phyloP scores from a whole-genome alignment of 2,797 vertebrate species.

The Sebastes trivittatus region DNA sequence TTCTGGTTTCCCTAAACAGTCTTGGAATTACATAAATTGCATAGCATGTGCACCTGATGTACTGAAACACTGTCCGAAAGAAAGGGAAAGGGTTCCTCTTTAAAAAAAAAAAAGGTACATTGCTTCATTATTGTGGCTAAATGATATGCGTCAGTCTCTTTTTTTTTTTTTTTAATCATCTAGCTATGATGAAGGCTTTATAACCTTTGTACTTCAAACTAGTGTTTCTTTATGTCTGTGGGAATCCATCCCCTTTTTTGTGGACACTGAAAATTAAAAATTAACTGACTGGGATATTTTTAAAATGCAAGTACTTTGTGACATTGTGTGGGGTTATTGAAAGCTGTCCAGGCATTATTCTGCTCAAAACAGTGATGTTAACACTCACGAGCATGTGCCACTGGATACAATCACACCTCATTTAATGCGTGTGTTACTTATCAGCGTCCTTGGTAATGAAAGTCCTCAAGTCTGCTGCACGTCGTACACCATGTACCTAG shows the following conservation, averaged over 20 bases:
- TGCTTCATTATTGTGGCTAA: background rate
- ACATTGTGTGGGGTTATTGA: background rate
- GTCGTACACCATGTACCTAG: background rate
- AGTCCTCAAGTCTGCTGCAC: background rate
- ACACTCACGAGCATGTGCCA: background rate
- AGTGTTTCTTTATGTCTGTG: background rate
- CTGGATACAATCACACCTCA: slow-evolving; percentile 11
- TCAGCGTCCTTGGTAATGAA: slow-evolving; percentile 6
- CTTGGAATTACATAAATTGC: too few relatives aligned
- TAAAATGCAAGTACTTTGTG: background rate
- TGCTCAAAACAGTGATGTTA: background rate
- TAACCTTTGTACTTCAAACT: background rate
- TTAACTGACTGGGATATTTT: background rate
- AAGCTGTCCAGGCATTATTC: background rate
- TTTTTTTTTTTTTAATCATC: background rate
- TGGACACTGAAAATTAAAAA: background rate
- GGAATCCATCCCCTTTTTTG: background rate
- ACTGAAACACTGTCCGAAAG: background rate
- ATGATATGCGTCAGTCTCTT: background rate
- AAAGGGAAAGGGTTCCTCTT: too few relatives aligned
- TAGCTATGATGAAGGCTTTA: background rate
- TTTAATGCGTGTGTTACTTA: background rate
- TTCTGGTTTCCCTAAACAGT: too few relatives aligned
- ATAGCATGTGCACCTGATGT: background rate
- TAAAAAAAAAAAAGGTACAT: too few relatives aligned